phyloP scores from a whole-genome alignment of 2,888 invertebrate species.

The Anagyrus pseudococci region DNA sequence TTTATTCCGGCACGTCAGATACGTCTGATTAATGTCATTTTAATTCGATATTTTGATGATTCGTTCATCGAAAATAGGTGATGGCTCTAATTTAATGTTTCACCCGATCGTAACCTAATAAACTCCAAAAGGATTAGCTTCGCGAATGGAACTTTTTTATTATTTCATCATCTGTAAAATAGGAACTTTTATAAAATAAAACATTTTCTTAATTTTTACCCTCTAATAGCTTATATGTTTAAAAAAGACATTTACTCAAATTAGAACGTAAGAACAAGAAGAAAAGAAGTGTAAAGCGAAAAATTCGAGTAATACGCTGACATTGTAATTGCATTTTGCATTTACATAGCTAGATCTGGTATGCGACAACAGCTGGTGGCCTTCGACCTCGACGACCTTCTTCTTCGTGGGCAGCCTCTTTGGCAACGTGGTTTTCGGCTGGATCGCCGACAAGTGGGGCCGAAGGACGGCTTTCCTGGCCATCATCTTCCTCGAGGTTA shows the following conservation, averaged over 20 bases:
- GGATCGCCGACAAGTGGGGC: slow-evolving; percentile 74
- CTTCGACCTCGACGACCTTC: slow-evolving; percentile 69
- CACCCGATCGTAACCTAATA: slow-evolving; percentile 16
- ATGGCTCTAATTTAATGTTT: slow-evolving; percentile 34
- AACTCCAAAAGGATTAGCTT: no score
- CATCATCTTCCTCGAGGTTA: slow-evolving; percentile 69
- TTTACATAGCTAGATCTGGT: slow-evolving; percentile 69
- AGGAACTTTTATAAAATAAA: no score
- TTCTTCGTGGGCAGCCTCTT: slow-evolving; percentile 75
- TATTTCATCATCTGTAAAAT: no score
- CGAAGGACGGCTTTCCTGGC: slow-evolving; percentile 69
- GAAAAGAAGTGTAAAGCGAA: neutral
- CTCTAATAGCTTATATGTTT: neutral
- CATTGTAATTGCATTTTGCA: slow-evolving; percentile 57
- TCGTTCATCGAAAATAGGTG: slow-evolving; percentile 21
- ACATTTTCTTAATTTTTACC: no score
- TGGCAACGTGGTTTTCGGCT: slow-evolving; percentile 72
- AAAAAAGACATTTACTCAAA: no score
- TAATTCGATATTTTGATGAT: slow-evolving; percentile 20
- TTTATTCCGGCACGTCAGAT: slow-evolving; percentile 33
- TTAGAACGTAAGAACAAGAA: no score
- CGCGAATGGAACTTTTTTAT: no score
- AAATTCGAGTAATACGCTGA: slow-evolving; percentile 22
- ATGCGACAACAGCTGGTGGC: slow-evolving; percentile 70
- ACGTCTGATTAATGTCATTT: slow-evolving; percentile 34